These are phyloP conservation scores for Tetraodon nigroviridis DNA, from an alignment of 2,113 vertebrate species.

Conservation along the genomic window DNA sequence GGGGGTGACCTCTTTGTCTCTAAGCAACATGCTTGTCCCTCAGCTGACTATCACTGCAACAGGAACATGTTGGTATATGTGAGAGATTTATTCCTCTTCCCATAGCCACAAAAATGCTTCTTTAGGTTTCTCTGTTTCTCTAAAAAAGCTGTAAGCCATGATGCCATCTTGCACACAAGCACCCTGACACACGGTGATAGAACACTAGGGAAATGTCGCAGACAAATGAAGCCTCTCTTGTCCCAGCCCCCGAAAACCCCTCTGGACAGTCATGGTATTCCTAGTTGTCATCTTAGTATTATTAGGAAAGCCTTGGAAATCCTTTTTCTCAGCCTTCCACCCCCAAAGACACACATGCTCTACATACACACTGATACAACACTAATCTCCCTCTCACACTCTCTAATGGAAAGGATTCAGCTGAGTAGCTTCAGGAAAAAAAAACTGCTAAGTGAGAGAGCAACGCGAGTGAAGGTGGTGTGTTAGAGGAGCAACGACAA, in stretches of 20 bases:
- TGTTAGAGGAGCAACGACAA: conserved; percentile 35
- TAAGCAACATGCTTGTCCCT: conserved; percentile 51
- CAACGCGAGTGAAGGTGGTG: conserved; percentile 19
- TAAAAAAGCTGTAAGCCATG: conserved; percentile 6
- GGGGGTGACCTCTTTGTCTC: conserved; percentile 60
- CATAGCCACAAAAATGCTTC: conserved; percentile 8
- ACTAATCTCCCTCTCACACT: conserved; percentile 68
- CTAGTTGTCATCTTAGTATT: conserved; percentile 58
- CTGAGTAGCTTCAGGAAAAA: conserved; percentile 51
- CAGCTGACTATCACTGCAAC: conserved; percentile 38
- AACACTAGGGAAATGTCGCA: conserved; percentile 14
- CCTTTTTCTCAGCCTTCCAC: conserved; percentile 50
- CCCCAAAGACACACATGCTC: conserved; percentile 36
- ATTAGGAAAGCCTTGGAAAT: conserved; percentile 58
- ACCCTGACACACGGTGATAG: conserved; percentile 4
- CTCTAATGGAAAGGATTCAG: conserved; percentile 72
- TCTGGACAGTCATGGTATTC: conserved; percentile 56
- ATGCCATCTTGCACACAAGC: not conserved
- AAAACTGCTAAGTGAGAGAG: conserved; percentile 33
- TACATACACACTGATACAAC: conserved; percentile 49
- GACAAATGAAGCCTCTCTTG: conserved; percentile 31
- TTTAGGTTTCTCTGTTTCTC: not conserved
- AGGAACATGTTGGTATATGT: conserved; percentile 1
- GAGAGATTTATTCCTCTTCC: conserved; percentile 9
- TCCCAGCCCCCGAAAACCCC: conserved; percentile 33